Evolutionary conservation across 2,888 invertebrate species (phyloP).

Genomic region (Ophion obscuratus): DNA sequence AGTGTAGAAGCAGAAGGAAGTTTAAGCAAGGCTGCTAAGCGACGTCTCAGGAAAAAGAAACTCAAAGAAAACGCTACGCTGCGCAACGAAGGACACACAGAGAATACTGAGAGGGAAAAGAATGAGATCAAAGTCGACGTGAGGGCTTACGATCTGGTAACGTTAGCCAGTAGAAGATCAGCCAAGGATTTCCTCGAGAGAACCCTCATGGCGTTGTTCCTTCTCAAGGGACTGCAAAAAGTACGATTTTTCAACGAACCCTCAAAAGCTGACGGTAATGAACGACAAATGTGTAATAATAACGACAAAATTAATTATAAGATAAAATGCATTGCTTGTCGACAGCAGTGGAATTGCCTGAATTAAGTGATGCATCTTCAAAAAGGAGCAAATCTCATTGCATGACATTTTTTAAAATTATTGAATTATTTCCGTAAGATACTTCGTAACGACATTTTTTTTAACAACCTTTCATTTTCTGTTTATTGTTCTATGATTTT

Average conservation of each 20-base stretch:
- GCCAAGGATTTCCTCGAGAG: conserved; percentile 90
- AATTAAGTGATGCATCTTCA: too few relatives aligned
- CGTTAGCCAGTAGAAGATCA: conserved; percentile 87
- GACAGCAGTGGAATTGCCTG: too few relatives aligned
- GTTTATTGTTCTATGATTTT: too few relatives aligned
- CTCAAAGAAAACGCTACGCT: conserved; percentile 73
- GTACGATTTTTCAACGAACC: conserved; percentile 85
- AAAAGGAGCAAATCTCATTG: too few relatives aligned
- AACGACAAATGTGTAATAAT: not conserved
- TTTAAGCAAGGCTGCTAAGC: conserved; percentile 73
- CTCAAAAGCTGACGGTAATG: conserved; percentile 63
- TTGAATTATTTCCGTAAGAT: too few relatives aligned
- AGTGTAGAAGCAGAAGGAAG: conserved; percentile 39
- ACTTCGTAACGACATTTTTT: too few relatives aligned
- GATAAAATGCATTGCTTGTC: not conserved
- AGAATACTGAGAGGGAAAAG: conserved; percentile 32
- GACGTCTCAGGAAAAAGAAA: conserved; percentile 76
- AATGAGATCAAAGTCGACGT: conserved; percentile 79
- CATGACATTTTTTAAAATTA: too few relatives aligned
- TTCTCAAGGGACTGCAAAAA: conserved; percentile 89
- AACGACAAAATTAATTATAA: not conserved
- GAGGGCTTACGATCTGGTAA: conserved; percentile 88
- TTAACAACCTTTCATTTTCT: too few relatives aligned
- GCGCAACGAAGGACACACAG: conserved; percentile 79
- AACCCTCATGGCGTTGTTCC: conserved; percentile 91